Percentiles rank a stretch among this genome's conserved stretches.
Conservation (phyloP, 2,888 invertebrate species). For the Chrysodeixis includens region DNA sequence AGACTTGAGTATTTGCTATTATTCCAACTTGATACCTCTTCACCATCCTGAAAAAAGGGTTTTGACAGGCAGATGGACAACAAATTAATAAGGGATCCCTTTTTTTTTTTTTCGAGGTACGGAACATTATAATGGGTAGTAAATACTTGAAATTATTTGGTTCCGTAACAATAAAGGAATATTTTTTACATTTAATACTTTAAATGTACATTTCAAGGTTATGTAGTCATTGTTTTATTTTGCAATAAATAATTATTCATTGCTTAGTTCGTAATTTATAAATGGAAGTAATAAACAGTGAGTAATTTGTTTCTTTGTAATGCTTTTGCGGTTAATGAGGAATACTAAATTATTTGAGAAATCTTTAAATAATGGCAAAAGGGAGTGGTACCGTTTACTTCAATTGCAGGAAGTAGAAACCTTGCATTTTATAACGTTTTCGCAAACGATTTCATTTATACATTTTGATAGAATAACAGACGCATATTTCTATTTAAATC, state of each 20-base stretch:
- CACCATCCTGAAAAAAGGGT: no score
- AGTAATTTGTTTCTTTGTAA: constrained; percentile 11
- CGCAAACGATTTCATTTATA: background rate
- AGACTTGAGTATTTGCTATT: no score
- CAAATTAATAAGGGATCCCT: no score
- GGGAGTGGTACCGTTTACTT: background rate
- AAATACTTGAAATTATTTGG: constrained; percentile 31
- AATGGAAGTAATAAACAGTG: constrained; percentile 16
- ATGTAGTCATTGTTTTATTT: background rate
- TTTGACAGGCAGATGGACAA: no score
- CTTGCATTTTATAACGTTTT: background rate
- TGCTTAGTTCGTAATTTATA: background rate
- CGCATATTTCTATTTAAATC: no score
- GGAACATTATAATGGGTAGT: no score
- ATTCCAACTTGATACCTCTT: no score
- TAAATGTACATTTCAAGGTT: background rate
- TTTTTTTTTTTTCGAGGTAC: no score
- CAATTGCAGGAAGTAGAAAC: background rate
- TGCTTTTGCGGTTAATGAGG: constrained; percentile 8
- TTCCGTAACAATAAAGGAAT: constrained; percentile 26
- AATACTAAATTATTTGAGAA: constrained; percentile 3
- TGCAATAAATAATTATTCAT: background rate
- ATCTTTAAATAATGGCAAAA: background rate
- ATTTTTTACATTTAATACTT: background rate
- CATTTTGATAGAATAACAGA: background rate